These are phyloP conservation scores for Lutjanus campechanus DNA, from an alignment of 2,797 vertebrate species.

Conservation along the genomic window DNA sequence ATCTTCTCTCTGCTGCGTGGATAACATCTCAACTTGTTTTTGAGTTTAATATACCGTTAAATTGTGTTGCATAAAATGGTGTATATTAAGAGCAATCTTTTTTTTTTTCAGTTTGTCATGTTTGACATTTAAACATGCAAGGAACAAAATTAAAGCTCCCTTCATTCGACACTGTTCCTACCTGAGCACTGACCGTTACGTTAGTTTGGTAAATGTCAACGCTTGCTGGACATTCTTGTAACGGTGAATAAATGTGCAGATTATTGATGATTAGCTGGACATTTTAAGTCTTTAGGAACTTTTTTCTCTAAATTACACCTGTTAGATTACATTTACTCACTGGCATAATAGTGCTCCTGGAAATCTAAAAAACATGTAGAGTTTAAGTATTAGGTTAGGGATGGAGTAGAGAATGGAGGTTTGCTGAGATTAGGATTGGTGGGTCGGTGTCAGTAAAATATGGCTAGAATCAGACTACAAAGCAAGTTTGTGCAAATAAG, in stretches of 20 bases:
- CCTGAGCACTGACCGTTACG: not conserved
- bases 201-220: not conserved
- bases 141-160: not conserved
- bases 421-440: not conserved
- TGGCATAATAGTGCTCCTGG: no score
- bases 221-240: not conserved
- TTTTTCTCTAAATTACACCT: no score
- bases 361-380: not conserved
- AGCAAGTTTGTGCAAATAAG: not conserved
- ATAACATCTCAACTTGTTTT: not conserved
- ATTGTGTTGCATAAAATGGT: not conserved
- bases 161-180: not conserved
- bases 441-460: not conserved
- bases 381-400: not conserved
- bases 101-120: not conserved
- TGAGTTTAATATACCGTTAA: not conserved
- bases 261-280: no score
- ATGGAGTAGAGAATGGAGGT: not conserved
- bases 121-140: conserved; percentile 5
- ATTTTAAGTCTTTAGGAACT: no score
- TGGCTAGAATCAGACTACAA: not conserved
- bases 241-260: not conserved
- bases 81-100: not conserved
- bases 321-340: no score
- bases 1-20: not conserved